Evolutionary conservation across 2,113 vertebrate genomes (phyloP).

Genomic region (Poeciliopsis prolifica): DNA sequence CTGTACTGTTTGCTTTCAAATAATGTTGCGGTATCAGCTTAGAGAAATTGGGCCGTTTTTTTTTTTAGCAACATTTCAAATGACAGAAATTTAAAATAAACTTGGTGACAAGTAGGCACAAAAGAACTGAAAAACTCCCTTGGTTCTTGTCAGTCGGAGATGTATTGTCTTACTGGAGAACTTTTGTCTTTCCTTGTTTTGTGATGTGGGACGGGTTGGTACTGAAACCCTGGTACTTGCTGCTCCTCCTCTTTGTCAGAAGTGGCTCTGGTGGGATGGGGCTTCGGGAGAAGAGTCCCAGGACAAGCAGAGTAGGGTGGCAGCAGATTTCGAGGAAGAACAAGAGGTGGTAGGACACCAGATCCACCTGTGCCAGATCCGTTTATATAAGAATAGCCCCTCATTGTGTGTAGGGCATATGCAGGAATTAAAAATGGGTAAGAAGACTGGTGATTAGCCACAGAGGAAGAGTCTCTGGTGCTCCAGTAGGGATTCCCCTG

Average conservation of each 20-base stretch:
- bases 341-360: conserved; percentile 46
- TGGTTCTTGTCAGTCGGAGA: conserved; percentile 24
- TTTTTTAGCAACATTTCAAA: not conserved
- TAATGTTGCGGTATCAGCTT: not conserved
- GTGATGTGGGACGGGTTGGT: conserved; percentile 73
- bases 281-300: conserved; percentile 51
- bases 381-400: conserved; percentile 73
- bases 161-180: conserved; percentile 42
- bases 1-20: not conserved
- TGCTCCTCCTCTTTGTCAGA: conserved; percentile 78
- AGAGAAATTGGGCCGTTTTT: not conserved
- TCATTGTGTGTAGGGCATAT: conserved; percentile 64
- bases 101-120: not conserved
- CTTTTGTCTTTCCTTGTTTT: conserved; percentile 66
- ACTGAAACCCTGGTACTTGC: conserved; percentile 63
- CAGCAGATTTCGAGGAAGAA: conserved; percentile 61
- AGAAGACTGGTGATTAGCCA: conserved; percentile 31
- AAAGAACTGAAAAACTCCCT: not conserved
- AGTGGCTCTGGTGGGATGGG: not conserved
- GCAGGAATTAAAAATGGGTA: conserved; percentile 63
- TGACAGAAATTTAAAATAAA: not conserved
- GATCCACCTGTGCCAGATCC: conserved; percentile 26
- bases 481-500: conserved; percentile 60
- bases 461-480: conserved; percentile 21
- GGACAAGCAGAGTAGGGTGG: conserved; percentile 27